Percentiles rank a stretch among this genome's conserved stretches.
Conservation (phyloP, 2,888 invertebrate genomes). For the Tetanocera ferruginea region DNA sequence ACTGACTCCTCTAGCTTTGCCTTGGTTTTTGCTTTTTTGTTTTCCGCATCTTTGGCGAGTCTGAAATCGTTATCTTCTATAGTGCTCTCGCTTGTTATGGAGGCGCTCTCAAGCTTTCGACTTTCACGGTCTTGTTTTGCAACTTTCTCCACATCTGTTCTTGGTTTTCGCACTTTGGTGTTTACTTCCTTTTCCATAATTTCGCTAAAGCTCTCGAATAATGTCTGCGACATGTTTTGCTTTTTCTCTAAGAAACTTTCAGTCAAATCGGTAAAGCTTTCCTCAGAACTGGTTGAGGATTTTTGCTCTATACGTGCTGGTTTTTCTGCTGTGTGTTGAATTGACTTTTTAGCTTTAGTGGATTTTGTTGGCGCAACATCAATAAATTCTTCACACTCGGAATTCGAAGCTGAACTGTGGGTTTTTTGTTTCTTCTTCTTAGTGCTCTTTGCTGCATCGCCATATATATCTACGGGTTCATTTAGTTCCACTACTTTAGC, state of each 20-base stretch:
- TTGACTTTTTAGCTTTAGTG: slow-evolving; percentile 4
- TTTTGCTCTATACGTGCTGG: slow-evolving; percentile 19
- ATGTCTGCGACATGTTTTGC: slow-evolving; percentile 47
- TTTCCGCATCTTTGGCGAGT: neutral
- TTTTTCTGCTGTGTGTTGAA: neutral
- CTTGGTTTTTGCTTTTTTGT: slow-evolving; percentile 3
- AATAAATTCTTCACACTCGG: slow-evolving; percentile 38
- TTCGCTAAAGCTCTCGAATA: slow-evolving; percentile 51
- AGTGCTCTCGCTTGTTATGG: neutral
- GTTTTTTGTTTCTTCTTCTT: slow-evolving; percentile 38
- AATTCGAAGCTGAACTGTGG: slow-evolving; percentile 36
- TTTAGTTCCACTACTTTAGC: neutral
- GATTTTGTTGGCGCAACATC: neutral
- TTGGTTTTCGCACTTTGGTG: neutral
- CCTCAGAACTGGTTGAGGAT: slow-evolving; percentile 29
- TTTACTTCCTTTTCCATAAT: neutral
- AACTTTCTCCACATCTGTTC: neutral
- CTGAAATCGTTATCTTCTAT: neutral
- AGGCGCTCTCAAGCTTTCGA: neutral
- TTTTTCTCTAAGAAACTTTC: slow-evolving; percentile 53
- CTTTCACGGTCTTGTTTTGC: neutral
- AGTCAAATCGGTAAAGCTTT: slow-evolving; percentile 47
- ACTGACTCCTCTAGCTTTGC: neutral
- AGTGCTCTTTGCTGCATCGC: neutral
- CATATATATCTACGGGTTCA: slow-evolving; percentile 13